phyloP scores from a whole-genome alignment of 2,888 invertebrate genomes.

The Mechanitis mazaeus region DNA sequence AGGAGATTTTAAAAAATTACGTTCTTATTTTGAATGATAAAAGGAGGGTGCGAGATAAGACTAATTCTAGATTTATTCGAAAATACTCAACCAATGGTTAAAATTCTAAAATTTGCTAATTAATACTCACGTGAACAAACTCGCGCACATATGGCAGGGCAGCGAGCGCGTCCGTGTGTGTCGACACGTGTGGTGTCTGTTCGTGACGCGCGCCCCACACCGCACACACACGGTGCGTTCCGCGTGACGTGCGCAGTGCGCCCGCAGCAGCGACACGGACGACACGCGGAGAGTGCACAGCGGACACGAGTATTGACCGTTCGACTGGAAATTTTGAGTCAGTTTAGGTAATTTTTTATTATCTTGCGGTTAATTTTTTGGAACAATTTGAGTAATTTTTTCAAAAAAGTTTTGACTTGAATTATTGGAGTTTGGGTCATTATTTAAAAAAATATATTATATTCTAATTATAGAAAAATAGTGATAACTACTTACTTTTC shows the following conservation, averaged over 20 bases:
- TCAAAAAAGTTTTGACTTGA: no score
- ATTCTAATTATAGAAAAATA: no score
- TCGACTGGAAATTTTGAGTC: slow-evolving; percentile 45
- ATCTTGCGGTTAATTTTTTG: background rate
- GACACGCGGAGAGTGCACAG: slow-evolving; percentile 62
- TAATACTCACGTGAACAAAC: slow-evolving; percentile 48
- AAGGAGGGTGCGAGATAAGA: no score
- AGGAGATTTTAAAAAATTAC: no score
- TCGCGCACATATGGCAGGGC: slow-evolving; percentile 44
- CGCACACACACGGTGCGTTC: slow-evolving; percentile 44
- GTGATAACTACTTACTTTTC: no score
- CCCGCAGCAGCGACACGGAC: slow-evolving; percentile 43
- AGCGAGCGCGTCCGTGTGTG: slow-evolving; percentile 28
- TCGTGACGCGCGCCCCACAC: slow-evolving; percentile 23
- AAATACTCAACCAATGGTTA: no score
- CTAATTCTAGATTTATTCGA: no score
- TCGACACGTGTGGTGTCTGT: slow-evolving; percentile 35
- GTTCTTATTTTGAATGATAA: no score
- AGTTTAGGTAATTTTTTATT: background rate
- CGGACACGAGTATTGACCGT: slow-evolving; percentile 55
- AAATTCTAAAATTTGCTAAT: no score
- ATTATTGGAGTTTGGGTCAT: no score
- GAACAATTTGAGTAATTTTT: no score
- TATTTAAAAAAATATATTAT: no score
- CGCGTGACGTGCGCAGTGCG: slow-evolving; percentile 44